These are phyloP conservation scores for Oostethus manadensis DNA, from an alignment of 2,113 vertebrate species.

Conservation along the genomic window DNA sequence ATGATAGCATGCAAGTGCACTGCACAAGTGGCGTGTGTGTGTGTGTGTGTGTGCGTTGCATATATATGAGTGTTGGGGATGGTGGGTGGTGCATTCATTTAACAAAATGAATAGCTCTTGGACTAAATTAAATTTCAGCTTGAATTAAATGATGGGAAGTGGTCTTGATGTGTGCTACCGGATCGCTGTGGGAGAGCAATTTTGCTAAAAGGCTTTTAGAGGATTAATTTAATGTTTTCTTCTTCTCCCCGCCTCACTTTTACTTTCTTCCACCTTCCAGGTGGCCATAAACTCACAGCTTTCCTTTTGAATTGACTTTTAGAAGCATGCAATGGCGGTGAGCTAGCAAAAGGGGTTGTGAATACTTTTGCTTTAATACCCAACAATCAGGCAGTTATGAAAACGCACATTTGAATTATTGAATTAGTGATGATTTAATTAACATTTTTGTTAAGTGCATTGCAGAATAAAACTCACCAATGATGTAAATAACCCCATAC, in stretches of 20 bases:
- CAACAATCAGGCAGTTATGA: neutral
- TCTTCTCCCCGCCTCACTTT: slow-evolving; percentile 31
- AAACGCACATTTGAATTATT: neutral
- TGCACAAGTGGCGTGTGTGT: slow-evolving; percentile 12
- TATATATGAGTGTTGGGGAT: slow-evolving; percentile 37
- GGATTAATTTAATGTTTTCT: slow-evolving; percentile 75
- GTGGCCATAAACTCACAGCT: slow-evolving; percentile 64
- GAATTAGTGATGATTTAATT: neutral
- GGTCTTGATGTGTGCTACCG: slow-evolving; percentile 57
- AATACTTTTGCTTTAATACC: slow-evolving; percentile 31
- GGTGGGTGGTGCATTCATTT: slow-evolving; percentile 63
- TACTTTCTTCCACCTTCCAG: slow-evolving; percentile 56
- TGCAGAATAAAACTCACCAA: too few relatives aligned
- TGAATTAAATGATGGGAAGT: slow-evolving; percentile 75
- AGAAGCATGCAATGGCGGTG: slow-evolving; percentile 44
- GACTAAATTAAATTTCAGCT: slow-evolving; percentile 77
- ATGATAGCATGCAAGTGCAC: slow-evolving; percentile 14
- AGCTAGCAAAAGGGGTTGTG: slow-evolving; percentile 40
- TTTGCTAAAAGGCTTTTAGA: slow-evolving; percentile 81
- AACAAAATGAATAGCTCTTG: slow-evolving; percentile 76
- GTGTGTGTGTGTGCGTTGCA: slow-evolving; percentile 14
- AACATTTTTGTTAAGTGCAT: neutral
- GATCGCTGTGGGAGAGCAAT: slow-evolving; percentile 74
- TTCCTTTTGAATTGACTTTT: slow-evolving; percentile 60
- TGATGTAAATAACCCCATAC: too few relatives aligned